Conservation (phyloP, 2,113 vertebrate species). For the Bothrops jararaca region DNA sequence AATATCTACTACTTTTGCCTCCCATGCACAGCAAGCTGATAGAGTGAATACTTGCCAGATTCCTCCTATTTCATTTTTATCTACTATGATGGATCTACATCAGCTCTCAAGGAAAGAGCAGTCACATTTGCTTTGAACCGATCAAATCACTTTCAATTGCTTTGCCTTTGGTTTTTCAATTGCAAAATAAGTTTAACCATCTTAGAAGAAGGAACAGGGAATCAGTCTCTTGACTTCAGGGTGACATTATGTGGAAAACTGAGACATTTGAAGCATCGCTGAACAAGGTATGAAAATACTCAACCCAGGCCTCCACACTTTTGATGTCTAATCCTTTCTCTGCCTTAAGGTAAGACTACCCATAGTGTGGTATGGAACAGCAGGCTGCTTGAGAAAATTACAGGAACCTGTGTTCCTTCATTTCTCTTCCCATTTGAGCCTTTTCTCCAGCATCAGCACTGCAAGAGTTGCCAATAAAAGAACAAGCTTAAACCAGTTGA, state of each 20-base stretch:
- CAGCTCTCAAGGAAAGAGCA: neutral
- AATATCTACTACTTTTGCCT: neutral
- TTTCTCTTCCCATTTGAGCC: neutral
- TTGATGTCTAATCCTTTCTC: neutral
- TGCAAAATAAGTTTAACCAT: neutral
- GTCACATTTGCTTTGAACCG: neutral
- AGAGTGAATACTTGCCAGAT: neutral
- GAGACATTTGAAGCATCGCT: neutral
- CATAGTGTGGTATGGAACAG: neutral
- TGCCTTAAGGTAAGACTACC: neutral
- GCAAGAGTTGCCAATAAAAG: neutral
- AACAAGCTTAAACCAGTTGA: neutral
- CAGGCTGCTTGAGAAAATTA: neutral
- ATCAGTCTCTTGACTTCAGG: neutral
- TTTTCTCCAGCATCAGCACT: neutral
- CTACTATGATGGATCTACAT: neutral
- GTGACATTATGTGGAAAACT: neutral
- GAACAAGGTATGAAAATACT: neutral
- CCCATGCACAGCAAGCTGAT: neutral
- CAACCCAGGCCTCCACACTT: neutral
- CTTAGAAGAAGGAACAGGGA: neutral
- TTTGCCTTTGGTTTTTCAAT: neutral
- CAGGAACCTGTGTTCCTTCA: neutral
- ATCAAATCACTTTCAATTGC: neutral
- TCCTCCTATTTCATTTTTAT: neutral